phyloP scores from a whole-genome alignment of 2,113 vertebrate species.

The pig (Sus scrofa) region T2T-Sscrofa CM000824.6:140619501-140620000 shows the following conservation, averaged over 20 bases:
- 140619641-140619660: background rate
- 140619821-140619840: background rate
- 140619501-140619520: background rate
- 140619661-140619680: background rate
- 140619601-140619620: background rate
- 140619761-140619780: background rate
- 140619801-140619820: background rate
- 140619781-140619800: background rate
- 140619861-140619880: background rate
- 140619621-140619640: conserved; percentile 9
- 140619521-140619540: background rate
- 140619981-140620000: background rate
- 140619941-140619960: background rate
- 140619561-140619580: background rate
- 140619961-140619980: rapidly evolving
- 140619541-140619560: background rate
- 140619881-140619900: background rate
- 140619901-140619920: background rate
- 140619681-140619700: background rate
- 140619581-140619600: background rate
- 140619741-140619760: background rate
- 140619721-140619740: background rate
- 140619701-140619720: background rate
- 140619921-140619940: background rate
- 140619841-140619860: background rate